Conservation (phyloP, 2,888 invertebrate species). For the Eucera pruinosa region DNA sequence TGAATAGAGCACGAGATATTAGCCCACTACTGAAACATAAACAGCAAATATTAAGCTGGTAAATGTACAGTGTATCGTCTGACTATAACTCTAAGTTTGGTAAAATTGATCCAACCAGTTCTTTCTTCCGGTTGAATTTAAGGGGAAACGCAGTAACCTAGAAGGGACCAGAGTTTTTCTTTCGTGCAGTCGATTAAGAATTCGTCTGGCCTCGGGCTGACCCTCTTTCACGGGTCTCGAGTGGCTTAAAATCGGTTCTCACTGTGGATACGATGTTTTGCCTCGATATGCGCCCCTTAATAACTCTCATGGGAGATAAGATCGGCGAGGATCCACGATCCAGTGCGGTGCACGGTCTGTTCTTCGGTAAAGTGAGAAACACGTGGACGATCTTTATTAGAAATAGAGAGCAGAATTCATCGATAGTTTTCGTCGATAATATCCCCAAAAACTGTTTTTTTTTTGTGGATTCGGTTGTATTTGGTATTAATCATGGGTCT, state of each 20-base stretch:
- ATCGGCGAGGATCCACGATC: not conserved
- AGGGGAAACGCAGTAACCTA: not conserved
- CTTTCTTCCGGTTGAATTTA: not conserved
- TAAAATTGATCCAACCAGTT: not conserved
- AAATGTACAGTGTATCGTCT: too few species aligned
- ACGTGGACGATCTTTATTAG: not conserved
- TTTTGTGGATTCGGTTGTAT: too few species aligned
- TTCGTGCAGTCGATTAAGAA: constrained; percentile 19
- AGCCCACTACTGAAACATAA: too few species aligned
- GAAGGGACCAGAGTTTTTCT: constrained; percentile 4
- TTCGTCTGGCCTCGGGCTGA: constrained; percentile 24
- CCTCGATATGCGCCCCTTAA: not conserved
- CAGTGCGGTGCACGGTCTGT: not conserved
- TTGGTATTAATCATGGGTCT: not conserved
- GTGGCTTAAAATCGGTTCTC: constrained; percentile 22
- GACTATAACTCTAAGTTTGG: too few species aligned
- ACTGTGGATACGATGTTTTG: not conserved
- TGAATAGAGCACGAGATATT: too few species aligned
- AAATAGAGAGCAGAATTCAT: not conserved
- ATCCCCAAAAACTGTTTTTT: too few species aligned
- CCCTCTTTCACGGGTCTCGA: constrained; percentile 41
- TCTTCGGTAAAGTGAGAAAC: not conserved
- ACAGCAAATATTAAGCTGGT: too few species aligned
- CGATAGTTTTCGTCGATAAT: not conserved
- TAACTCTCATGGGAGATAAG: not conserved